Conservation (phyloP, 2,797 vertebrate species). For the Rhinophrynus dorsalis region DNA sequence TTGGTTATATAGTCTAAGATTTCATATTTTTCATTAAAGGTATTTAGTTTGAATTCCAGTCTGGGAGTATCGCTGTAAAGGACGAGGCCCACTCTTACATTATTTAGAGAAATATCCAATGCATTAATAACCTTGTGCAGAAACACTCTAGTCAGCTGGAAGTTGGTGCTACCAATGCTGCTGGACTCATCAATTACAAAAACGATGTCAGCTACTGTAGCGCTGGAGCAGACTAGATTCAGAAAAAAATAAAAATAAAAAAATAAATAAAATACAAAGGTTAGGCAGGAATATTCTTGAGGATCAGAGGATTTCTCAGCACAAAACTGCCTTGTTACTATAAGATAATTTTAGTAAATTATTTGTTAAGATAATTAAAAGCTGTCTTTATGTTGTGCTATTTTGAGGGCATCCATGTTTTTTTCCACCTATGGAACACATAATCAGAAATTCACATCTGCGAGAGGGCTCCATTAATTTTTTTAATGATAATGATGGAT, state of each 20-base stretch:
- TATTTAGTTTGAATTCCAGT: slow-evolving; percentile 69
- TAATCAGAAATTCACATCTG: no score
- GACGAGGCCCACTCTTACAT: slow-evolving; percentile 74
- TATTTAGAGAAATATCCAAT: slow-evolving; percentile 56
- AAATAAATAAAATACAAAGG: neutral
- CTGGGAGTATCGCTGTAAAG: slow-evolving; percentile 61
- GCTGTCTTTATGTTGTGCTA: no score
- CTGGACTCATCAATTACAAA: slow-evolving; percentile 80
- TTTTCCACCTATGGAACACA: no score
- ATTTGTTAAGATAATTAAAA: no score
- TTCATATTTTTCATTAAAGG: slow-evolving; percentile 63
- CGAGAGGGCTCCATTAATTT: no score
- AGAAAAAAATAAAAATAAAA: slow-evolving; percentile 28
- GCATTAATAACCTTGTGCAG: slow-evolving; percentile 68
- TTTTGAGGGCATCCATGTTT: no score
- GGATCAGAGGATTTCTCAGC: no score
- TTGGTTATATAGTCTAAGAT: slow-evolving; percentile 72
- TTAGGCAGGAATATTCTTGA: neutral
- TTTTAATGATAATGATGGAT: no score
- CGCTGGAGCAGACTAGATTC: slow-evolving; percentile 72
- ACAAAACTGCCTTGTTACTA: no score
- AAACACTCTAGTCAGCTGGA: slow-evolving; percentile 70
- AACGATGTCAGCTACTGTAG: slow-evolving; percentile 72
- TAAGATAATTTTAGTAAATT: no score
- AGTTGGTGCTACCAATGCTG: slow-evolving; percentile 63